Base-by-base conservation (phyloP, 2,888 invertebrate species). In the Eremobia ochroleuca region DNA sequence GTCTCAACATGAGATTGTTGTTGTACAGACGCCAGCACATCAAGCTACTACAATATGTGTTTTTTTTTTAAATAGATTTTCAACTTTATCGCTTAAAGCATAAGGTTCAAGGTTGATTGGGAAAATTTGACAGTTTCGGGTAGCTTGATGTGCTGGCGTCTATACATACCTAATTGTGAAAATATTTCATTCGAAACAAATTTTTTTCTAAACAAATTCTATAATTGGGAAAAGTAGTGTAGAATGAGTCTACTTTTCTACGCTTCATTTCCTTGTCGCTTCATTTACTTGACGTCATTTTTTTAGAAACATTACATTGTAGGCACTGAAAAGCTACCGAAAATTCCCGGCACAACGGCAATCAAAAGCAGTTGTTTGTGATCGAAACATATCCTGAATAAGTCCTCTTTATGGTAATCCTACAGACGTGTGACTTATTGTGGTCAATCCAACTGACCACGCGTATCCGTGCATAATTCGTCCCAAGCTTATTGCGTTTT, bases 391-490 rank as follows among this genome's bases (percentile, higher is more conserved):
- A 61, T 85, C 77, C 69, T 8, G 43, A 52, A 34, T 77, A 76
- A 21, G 4, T 43, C 28, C 0, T n/a, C 1, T 18, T 18, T 18
- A 52, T 74, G 66, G 83, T 71, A n/a, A 11, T 5, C 70, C 83
- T 71, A 83, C 43, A 21, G 68, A 61, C 86, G 85, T 89, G 94
- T 94, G 94, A 92, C 94, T 94, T 95, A 95, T 93, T 93, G 94
- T 92, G 83, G 81, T 84, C 89, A 87, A 87, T 79, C 67, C 76
- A 34, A 73, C 64, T 66, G 83, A 87, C 86, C 84, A 88, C 82
- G 89, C 88, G 92, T 92, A 91, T 91, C 92, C 90, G 91, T 92
- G 89, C 82, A 90, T 92, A 94, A 95, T 94, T 91, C 75, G 43
- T 72, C 77, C 87, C 85, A 85, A 89, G 49, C 89, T 91, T 88